These are phyloP conservation scores for Halictus quadricinctus DNA, from an alignment of 2,888 invertebrate genomes.

Conservation along the genomic window DNA sequence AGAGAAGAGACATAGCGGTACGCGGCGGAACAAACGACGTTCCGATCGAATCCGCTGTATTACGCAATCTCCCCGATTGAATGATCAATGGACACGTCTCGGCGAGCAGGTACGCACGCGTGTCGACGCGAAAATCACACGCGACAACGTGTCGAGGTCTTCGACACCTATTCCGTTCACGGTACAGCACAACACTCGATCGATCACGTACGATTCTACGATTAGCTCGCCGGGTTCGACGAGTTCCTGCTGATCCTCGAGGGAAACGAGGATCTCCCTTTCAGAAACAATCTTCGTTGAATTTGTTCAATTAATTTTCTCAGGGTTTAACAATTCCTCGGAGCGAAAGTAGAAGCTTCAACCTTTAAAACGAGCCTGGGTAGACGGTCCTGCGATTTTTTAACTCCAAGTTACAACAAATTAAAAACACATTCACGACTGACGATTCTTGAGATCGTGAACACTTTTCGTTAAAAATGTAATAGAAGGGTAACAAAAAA, in stretches of 20 bases:
- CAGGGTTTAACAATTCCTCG: not conserved
- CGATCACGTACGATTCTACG: constrained; percentile 66
- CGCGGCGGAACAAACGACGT: not conserved
- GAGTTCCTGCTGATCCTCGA: constrained; percentile 15
- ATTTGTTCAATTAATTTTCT: too few relatives aligned
- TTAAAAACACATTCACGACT: too few relatives aligned
- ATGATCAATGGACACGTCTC: constrained; percentile 35
- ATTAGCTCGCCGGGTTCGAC: constrained; percentile 58
- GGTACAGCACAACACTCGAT: constrained; percentile 47
- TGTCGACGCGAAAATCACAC: constrained; percentile 29
- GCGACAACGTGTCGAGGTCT: constrained; percentile 42
- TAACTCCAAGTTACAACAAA: too few relatives aligned
- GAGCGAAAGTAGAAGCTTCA: too few relatives aligned
- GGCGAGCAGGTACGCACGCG: constrained; percentile 1
- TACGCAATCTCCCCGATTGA: not conserved
- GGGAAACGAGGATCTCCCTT: not conserved
- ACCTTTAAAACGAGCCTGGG: too few relatives aligned
- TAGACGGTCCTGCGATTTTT: too few relatives aligned
- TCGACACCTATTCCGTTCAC: constrained; percentile 62
- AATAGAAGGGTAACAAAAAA: too few relatives aligned
- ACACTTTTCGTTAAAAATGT: too few relatives aligned
- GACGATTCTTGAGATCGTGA: too few relatives aligned
- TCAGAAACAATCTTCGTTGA: too few relatives aligned
- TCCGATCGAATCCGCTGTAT: not conserved
- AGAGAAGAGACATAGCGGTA: not conserved